Evolutionary conservation across 2,113 vertebrate genomes (phyloP).

Genomic region (Orycteropus afer): DNA sequence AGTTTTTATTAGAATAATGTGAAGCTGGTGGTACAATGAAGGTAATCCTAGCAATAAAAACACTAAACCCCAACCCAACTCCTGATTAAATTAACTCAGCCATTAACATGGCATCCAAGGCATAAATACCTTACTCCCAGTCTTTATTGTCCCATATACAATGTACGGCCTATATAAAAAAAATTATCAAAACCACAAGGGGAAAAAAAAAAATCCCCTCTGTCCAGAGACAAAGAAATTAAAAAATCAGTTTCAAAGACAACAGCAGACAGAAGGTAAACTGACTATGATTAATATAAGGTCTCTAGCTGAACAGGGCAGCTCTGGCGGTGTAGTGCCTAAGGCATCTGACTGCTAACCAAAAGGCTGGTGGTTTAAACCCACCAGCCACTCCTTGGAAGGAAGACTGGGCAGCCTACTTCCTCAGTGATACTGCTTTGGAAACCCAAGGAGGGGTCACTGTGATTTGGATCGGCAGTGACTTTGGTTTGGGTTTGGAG

Average conservation of each 20-base stretch:
- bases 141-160: not conserved
- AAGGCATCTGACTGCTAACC: not conserved
- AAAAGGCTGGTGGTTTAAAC: not conserved
- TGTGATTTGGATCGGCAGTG: too few relatives aligned
- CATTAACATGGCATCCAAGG: too few relatives aligned
- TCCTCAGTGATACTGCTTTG: too few relatives aligned
- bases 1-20: not conserved
- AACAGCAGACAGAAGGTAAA: not conserved
- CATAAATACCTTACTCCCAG: too few relatives aligned
- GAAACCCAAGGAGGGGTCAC: too few relatives aligned
- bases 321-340: too few relatives aligned
- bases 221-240: constrained; percentile 1
- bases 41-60: not conserved
- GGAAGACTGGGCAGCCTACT: too few relatives aligned
- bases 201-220: not conserved
- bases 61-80: not conserved
- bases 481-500: too few relatives aligned
- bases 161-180: not conserved
- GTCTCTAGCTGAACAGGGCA: too few relatives aligned
- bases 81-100: not conserved
- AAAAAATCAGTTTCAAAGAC: not conserved
- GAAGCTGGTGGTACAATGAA: not conserved
- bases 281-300: not conserved
- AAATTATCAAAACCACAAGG: not conserved
- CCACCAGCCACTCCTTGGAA: too few relatives aligned